phyloP scores from a whole-genome alignment of 1,140 invertebrate genomes.

The Tyrophagus putrescentiae region DNA sequence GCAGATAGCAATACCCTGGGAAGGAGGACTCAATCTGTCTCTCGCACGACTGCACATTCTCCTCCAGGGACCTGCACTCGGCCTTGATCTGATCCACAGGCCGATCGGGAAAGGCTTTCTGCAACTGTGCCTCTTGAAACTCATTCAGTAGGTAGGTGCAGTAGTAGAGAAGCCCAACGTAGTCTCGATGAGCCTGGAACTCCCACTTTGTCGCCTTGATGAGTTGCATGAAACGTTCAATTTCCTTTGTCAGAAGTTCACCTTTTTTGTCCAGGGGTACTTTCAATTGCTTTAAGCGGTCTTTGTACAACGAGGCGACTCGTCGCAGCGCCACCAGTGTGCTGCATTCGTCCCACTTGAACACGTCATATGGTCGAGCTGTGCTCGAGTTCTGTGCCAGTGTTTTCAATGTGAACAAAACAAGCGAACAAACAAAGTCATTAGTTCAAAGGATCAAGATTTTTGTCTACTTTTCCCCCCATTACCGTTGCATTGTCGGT shows the following conservation, averaged over 20 bases:
- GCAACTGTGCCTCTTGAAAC: too few relatives aligned
- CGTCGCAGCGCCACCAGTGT: not conserved
- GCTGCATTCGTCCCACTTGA: constrained; percentile 9
- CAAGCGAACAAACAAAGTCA: too few relatives aligned
- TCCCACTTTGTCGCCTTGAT: constrained; percentile 47
- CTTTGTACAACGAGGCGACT: not conserved
- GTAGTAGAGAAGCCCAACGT: constrained; percentile 46
- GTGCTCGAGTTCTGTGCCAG: not conserved
- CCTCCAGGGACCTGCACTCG: constrained; percentile 39
- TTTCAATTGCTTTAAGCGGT: not conserved
- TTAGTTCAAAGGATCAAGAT: too few relatives aligned
- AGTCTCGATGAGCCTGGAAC: constrained; percentile 41
- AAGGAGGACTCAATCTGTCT: not conserved
- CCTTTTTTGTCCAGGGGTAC: not conserved
- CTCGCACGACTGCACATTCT: not conserved
- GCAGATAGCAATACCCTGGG: not conserved
- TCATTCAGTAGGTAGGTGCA: constrained; percentile 51
- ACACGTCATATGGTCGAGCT: constrained; percentile 14
- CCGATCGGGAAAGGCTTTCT: too few relatives aligned
- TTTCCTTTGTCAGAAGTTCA: not conserved
- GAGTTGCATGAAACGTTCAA: constrained; percentile 34
- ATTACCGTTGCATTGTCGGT: too few relatives aligned
- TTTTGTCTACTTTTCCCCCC: too few relatives aligned
- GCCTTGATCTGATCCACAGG: constrained; percentile 55
- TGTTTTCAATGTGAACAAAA: too few relatives aligned